Evolutionary conservation across 2,113 vertebrate genomes (phyloP), one percentile per base, ranked within the genome.

Genomic region (Macaca nemestrina): DNA sequence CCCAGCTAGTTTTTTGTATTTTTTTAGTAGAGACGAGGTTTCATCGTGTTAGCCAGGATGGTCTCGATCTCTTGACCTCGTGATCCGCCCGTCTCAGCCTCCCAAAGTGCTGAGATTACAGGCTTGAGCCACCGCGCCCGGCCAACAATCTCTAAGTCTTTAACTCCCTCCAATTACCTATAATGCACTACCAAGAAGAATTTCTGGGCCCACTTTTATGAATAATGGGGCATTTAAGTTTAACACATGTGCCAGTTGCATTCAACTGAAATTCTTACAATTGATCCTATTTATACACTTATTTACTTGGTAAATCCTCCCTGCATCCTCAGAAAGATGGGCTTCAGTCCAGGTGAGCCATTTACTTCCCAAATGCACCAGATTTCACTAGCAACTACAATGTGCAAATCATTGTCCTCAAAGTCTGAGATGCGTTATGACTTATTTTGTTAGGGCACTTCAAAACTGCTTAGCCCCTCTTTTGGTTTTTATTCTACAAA

Each of bases 401-500:
- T 3, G 12, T 45, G 43, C 57, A 45, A 84, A 59, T 6, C 70
- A 13, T 35, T 70, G 40, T 30, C 40, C 38, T 70, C 17, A 45
- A 50, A 75, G 70, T 22, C 93, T 86, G 81, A 55, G 38, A 79
- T 59, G 95, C 59, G 57, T 55, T 32, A 8, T 1, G 82, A 68
- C 88, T 78, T 72, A 88, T 86, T 93, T 76, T 72, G n/a, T 61
- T 52, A n/a, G 43, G 90, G n/a, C 72, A 48, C 92, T 90, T 84
- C 70, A 32, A 76, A 97, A 90, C 64, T 76, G 64, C 83, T 83
- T 32, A 52, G 87, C 72, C 61, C 16, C 23, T 73, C 52, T 38
- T 85, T 88, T n/a, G 32, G 76, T 50, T 93, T 95, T 87, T n/a
- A 43, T 79, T 72, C 50, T 57, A 93, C 70, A 94, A 89, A 97